phyloP scores from a whole-genome alignment of 2,797 vertebrate genomes.

The Adelosebastes latens region DNA sequence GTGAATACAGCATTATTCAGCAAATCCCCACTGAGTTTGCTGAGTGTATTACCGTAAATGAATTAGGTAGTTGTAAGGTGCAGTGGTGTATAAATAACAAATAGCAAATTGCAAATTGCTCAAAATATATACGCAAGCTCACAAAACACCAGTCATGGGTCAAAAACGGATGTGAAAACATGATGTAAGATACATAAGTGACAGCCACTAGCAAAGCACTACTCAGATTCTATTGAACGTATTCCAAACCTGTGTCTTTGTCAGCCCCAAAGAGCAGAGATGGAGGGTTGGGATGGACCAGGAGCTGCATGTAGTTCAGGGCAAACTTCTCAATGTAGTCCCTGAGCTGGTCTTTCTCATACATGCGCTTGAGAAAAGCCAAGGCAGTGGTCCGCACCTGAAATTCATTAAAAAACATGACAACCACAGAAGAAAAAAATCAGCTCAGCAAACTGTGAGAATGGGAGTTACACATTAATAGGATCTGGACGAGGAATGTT shows the following conservation, averaged over 20 bases:
- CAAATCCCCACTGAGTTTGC: neutral
- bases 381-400: slow-evolving; percentile 93
- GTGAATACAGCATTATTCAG: no score
- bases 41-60: neutral
- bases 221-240: neutral
- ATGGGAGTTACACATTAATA: fast-evolving
- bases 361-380: slow-evolving; percentile 93
- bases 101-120: no score
- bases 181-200: fast-evolving
- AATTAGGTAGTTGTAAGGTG: neutral
- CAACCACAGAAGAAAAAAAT: no score
- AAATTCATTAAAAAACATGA: neutral
- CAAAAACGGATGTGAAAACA: neutral
- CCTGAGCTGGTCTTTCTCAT: slow-evolving; percentile 93
- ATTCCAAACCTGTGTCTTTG: slow-evolving; percentile 91
- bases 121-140: neutral
- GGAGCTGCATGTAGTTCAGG: slow-evolving; percentile 95
- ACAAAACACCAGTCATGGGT: neutral
- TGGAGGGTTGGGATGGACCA: slow-evolving; percentile 96
- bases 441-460: neutral
- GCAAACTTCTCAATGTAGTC: slow-evolving; percentile 96
- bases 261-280: slow-evolving; percentile 93
- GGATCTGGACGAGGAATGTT: neutral
- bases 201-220: neutral
- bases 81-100: neutral